phyloP scores from a whole-genome alignment of 2,113 vertebrate species.

The Phalacrocorax brasilianus region DNA sequence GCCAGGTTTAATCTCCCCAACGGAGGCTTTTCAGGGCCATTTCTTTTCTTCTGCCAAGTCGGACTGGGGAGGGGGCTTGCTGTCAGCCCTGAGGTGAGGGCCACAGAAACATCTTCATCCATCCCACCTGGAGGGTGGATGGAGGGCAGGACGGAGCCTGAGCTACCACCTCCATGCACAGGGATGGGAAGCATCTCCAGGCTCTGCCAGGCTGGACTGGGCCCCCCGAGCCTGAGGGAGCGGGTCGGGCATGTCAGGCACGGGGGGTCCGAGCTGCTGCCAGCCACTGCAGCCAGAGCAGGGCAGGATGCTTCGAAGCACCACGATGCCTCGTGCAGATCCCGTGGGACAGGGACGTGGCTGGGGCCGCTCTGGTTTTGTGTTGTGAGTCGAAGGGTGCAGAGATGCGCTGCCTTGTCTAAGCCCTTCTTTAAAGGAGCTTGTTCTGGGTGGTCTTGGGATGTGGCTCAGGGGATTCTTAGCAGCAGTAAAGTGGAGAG shows the following conservation, averaged over 20 bases:
- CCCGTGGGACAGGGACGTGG: accelerated
- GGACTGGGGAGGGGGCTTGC: neutral
- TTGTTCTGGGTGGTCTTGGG: neutral
- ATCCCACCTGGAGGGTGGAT: accelerated
- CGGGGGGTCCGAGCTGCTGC: neutral
- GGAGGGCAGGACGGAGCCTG: neutral
- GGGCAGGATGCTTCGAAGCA: neutral
- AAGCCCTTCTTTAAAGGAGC: neutral
- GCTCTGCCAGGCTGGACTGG: neutral
- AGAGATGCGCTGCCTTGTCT: neutral
- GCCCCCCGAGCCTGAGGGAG: accelerated
- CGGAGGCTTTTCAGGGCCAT: neutral
- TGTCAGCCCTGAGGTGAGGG: neutral
- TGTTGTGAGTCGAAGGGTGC: accelerated
- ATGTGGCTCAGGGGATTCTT: neutral
- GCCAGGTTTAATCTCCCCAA: neutral
- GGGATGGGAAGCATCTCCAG: neutral
- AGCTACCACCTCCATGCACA: accelerated
- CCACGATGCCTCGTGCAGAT: accelerated
- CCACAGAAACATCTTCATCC: neutral
- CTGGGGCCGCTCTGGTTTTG: neutral
- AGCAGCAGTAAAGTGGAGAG: neutral
- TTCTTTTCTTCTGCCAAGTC: neutral
- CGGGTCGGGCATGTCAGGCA: accelerated
- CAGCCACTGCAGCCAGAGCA: accelerated